Percentiles rank a stretch among this genome's conserved stretches.
Conservation (phyloP, 2,797 vertebrate species). For the Coccyzus lansbergi region DNA sequence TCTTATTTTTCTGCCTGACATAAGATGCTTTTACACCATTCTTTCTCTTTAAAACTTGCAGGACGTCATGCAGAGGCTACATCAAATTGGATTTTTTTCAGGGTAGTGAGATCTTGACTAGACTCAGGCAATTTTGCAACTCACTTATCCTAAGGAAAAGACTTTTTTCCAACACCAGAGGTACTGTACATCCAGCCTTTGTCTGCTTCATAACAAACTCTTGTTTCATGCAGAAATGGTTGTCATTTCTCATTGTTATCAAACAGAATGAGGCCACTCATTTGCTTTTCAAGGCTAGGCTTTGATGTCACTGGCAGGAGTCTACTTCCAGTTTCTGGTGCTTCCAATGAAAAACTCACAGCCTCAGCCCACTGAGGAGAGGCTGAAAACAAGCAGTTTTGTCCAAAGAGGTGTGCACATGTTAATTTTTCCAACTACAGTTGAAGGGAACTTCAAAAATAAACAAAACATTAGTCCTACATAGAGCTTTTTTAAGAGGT, state of each 20-base stretch:
- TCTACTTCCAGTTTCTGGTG: not conserved
- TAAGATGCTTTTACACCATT: not conserved
- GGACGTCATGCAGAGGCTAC: not conserved
- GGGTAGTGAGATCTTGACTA: not conserved
- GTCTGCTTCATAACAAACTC: not conserved
- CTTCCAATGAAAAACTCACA: not conserved
- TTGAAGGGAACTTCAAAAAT: slow-evolving; percentile 10
- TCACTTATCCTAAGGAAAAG: not conserved
- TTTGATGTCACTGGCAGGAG: not conserved
- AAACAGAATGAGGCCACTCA: slow-evolving; percentile 43
- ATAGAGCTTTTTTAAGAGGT: not conserved
- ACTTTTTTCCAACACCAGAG: not conserved
- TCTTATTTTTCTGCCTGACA: not conserved
- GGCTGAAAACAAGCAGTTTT: not conserved
- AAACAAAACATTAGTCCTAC: not conserved
- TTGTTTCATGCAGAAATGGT: not conserved
- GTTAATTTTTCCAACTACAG: not conserved
- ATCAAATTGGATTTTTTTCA: not conserved
- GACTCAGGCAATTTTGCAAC: not conserved
- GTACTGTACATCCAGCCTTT: not conserved
- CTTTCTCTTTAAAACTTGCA: not conserved
- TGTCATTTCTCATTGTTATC: slow-evolving; percentile 4
- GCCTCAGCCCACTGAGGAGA: not conserved
- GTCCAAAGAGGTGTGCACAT: not conserved
- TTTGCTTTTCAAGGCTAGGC: not conserved